Evolutionary conservation across 2,888 invertebrate genomes (phyloP), one percentile per base, ranked within the genome.

Genomic region (Trachelus stipa): DNA sequence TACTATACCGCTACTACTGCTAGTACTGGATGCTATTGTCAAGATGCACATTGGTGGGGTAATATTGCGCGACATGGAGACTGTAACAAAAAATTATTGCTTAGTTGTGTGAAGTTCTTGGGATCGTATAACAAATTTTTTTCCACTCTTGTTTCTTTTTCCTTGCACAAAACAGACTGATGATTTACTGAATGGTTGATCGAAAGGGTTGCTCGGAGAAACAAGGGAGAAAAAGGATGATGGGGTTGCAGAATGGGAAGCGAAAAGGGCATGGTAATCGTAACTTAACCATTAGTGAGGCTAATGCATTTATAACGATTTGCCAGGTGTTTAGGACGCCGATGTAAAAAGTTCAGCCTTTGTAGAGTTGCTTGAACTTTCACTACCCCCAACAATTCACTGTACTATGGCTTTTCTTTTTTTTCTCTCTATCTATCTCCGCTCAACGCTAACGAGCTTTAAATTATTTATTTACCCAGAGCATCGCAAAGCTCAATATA

Each of bases 301-400:
- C 71, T 71, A 71, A 71, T 71, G 71, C 71, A 31, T 71, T 71
- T 71, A 71, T 71, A 74, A 37, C 74, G 74, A 74, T 74, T 74
- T 74, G 30, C 37, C 33, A 37, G 74, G 71, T 74, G 33, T 74
- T 74, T 35, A 74, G 35, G 35, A 15, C n/a, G 23, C 30, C 11
- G 74, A 74, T 74, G 74, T 30, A 37, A 37, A 74, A 37, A 74
- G 30, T 30, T 30, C 30, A 30, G 33, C 35, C 74, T 74, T 74
- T 71, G 71, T 71, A 56, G 56, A 12, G 33, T 71, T 37, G 35
- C 74, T 74, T 74, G 74, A 74, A 33, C 74, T 74, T 74, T 37
- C 74, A 37, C 34, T 35, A n/a, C 71, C 34, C 31, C 33, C 12
- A 34, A 71, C 71, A 31, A 34, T 71, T 71, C 34, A 56, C 56